These are phyloP conservation scores for Rhinoptilus africanus DNA, from an alignment of 2,113 vertebrate species.

Conservation along the genomic window DNA sequence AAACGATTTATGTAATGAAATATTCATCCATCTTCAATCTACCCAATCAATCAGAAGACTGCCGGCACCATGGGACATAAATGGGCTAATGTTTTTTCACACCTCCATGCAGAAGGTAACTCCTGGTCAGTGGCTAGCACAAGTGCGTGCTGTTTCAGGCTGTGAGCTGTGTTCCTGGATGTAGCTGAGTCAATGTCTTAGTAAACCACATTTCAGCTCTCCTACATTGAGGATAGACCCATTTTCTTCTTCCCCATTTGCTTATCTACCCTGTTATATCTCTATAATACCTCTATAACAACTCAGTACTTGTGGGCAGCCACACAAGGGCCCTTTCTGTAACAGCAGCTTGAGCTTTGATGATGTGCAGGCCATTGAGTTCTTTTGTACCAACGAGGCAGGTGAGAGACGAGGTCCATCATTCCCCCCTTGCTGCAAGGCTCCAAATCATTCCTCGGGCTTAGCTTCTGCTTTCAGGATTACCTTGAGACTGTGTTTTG, in stretches of 20 bases:
- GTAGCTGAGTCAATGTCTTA: background rate
- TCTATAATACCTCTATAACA: background rate
- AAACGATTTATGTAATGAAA: background rate
- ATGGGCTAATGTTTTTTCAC: background rate
- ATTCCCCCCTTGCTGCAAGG: background rate
- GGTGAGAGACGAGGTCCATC: background rate
- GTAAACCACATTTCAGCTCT: background rate
- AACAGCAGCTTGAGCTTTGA: background rate
- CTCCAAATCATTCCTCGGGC: background rate
- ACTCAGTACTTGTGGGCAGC: background rate
- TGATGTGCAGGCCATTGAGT: background rate
- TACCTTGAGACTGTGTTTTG: background rate
- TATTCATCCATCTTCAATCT: slow-evolving; percentile 19
- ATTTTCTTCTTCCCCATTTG: background rate
- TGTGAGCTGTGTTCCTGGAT: background rate
- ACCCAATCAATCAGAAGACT: background rate
- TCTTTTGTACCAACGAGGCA: background rate
- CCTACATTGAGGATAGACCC: background rate
- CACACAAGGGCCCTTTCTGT: background rate
- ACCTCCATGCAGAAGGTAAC: background rate
- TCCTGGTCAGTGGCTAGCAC: background rate
- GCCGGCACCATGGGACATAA: background rate
- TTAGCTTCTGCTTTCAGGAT: background rate
- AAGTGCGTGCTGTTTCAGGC: background rate
- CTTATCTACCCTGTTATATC: background rate